Evolutionary conservation across 2,113 vertebrate species (phyloP).

Genomic region (Terrapene triunguis): DNA sequence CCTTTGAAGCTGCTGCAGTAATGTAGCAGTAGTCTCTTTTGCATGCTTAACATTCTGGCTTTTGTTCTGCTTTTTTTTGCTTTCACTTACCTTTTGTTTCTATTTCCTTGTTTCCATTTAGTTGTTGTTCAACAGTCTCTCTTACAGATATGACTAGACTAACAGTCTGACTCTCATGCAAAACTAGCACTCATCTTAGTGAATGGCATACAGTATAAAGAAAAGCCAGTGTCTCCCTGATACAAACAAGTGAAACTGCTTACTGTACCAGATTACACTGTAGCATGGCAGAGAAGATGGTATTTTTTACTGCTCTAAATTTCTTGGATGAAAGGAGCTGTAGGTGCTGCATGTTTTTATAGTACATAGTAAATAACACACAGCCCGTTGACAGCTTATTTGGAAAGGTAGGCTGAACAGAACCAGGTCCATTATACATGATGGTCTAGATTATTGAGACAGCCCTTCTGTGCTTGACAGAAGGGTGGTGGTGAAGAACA

Average conservation of each 20-base stretch:
- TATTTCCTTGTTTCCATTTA: not conserved
- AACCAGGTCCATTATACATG: accelerated
- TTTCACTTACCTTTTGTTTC: not conserved
- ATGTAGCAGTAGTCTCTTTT: not conserved
- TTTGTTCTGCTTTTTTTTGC: not conserved
- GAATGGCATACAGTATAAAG: not conserved
- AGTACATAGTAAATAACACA: not conserved
- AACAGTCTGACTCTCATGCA: not conserved
- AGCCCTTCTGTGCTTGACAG: not conserved
- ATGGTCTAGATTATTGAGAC: not conserved
- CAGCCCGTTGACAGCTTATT: not conserved
- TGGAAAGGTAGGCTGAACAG: not conserved
- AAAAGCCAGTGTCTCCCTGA: not conserved
- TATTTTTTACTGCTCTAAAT: accelerated
- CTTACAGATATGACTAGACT: not conserved
- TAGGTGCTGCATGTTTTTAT: not conserved
- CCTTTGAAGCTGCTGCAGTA: accelerated
- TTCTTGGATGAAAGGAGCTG: not conserved
- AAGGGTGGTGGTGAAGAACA: not conserved
- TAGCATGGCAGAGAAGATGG: not conserved
- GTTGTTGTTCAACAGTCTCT: not conserved
- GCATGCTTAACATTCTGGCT: not conserved
- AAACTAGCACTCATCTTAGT: not conserved
- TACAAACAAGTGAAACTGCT: not conserved
- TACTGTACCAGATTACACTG: accelerated